Conservation (phyloP, 2,113 vertebrate genomes). For the Alosa alosa region DNA sequence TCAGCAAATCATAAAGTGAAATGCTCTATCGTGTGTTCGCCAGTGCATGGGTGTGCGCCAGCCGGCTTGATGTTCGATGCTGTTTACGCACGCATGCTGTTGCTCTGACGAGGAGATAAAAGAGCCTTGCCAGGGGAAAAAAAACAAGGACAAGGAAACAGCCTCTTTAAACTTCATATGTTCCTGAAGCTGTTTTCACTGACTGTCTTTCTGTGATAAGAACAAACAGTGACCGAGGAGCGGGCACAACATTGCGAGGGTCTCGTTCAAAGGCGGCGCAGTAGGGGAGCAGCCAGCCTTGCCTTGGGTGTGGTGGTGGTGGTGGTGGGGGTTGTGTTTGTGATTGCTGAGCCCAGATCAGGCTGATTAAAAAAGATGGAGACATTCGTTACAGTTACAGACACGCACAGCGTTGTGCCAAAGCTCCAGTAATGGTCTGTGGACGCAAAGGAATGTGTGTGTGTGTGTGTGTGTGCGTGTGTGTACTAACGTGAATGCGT, state of each 20-base stretch:
- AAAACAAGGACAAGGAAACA: background rate
- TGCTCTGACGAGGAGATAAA: background rate
- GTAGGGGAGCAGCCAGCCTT: background rate
- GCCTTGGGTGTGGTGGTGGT: background rate
- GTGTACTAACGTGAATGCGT: background rate
- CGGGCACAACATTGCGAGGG: background rate
- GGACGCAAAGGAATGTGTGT: constrained; percentile 14
- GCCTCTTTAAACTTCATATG: background rate
- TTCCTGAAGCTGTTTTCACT: background rate
- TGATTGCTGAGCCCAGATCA: constrained; percentile 5
- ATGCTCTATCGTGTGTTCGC: background rate
- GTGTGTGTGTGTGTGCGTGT: constrained; percentile 2
- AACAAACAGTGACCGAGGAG: background rate
- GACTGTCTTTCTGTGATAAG: background rate
- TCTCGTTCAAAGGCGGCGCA: background rate
- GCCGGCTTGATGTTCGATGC: background rate
- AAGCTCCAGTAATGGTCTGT: constrained; percentile 15
- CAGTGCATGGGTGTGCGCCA: background rate
- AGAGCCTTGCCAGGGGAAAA: background rate
- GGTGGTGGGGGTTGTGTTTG: constrained; percentile 6
- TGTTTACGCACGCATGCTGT: background rate
- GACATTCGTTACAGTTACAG: constrained; percentile 16
- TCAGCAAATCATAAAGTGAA: background rate
- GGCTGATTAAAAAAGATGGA: constrained; percentile 10
- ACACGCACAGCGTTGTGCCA: background rate